Base-by-base conservation (phyloP, 92 coral and sea anemone genomes). In the Phenganax marumi region DNA sequence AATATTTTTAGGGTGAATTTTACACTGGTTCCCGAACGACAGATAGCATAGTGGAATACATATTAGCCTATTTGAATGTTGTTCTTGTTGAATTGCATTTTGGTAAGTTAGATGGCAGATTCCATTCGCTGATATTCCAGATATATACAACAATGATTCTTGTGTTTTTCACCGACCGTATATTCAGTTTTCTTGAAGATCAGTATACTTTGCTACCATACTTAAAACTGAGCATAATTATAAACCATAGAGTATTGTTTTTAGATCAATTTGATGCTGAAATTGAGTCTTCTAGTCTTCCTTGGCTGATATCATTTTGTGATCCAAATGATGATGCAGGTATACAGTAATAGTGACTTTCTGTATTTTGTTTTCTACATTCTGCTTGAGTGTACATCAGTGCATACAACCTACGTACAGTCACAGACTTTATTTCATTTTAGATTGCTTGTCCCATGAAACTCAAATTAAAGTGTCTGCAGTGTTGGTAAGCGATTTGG, bases 241-340 rank as follows among this genome's bases (percentile, higher is more conserved):
- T 66, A 25, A 39, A 6, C 24, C 24, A 2, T 16, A 6, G 17
- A 16, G 49, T 39, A 0, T 1, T 39, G 9, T 49, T 62, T 47
- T 14, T 74, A 90, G 96, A 88, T 64, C 88, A 92, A 64, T 90
- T 90, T 82, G 90, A 88, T 68, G 70, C 87, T 62, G 90, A 86
- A 9, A 84, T 84, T 24, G 79, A 88, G 47, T 60, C 90, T 11
- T 23, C 81, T 50, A 86, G 88, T 12, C 82, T 83, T 8, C 97
- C 91, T 19, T 92, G 97, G 97, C 68, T 92, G 47, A 92, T 92
- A 77, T 91, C 87, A 22, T 92, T 92, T 69, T 92, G 97, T 92
- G 92, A 81, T 51, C 80, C 91, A 13, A 84, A 80, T 25, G 89
- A 84, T 86, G 97, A 93, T 79, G 22, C 50, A 86, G 68, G 75